A percentile compares a stretch with the other conserved stretches of the same genome.
These are phyloP conservation scores for Neodiprion fabricii DNA, from an alignment of 1,140 invertebrate genomes.

Conservation along the genomic window DNA sequence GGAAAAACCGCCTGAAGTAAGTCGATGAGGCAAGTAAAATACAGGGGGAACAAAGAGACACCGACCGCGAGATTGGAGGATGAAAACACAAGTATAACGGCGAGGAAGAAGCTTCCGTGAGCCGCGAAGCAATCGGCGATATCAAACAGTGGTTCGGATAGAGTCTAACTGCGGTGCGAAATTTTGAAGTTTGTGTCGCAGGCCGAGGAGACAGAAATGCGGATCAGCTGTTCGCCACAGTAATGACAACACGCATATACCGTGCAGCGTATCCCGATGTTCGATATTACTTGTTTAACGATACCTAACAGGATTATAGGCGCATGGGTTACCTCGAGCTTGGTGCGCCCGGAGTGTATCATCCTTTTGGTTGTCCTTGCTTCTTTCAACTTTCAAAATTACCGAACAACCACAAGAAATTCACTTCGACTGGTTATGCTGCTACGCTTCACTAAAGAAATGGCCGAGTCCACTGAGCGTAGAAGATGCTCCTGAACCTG, in stretches of 20 bases:
- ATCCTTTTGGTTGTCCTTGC: slow-evolving; percentile 64
- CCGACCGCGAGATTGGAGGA: too few relatives aligned
- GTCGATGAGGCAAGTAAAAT: neutral
- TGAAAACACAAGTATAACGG: neutral
- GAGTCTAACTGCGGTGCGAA: neutral
- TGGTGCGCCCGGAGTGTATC: slow-evolving; percentile 62
- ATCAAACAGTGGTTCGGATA: neutral
- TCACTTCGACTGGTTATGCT: slow-evolving; percentile 14
- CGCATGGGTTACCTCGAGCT: slow-evolving; percentile 58
- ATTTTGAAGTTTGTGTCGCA: slow-evolving; percentile 8
- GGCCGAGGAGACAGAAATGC: slow-evolving; percentile 34
- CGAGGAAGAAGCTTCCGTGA: neutral
- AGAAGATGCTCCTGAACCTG: slow-evolving; percentile 31
- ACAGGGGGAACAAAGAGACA: neutral
- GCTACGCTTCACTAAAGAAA: slow-evolving; percentile 52
- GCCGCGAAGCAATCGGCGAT: neutral
- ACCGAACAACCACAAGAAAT: slow-evolving; percentile 50
- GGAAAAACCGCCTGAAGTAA: neutral
- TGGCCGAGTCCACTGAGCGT: slow-evolving; percentile 58
- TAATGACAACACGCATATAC: slow-evolving; percentile 51
- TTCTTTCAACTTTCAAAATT: slow-evolving; percentile 57
- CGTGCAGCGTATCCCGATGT: neutral
- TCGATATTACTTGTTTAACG: slow-evolving; percentile 5
- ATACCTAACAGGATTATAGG: neutral
- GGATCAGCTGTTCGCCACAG: slow-evolving; percentile 59